A percentile compares a stretch with the other conserved stretches of the same genome.
Evolutionary conservation across 2,113 vertebrate genomes (phyloP).

Genomic region (Mesocricetus auratus): DNA sequence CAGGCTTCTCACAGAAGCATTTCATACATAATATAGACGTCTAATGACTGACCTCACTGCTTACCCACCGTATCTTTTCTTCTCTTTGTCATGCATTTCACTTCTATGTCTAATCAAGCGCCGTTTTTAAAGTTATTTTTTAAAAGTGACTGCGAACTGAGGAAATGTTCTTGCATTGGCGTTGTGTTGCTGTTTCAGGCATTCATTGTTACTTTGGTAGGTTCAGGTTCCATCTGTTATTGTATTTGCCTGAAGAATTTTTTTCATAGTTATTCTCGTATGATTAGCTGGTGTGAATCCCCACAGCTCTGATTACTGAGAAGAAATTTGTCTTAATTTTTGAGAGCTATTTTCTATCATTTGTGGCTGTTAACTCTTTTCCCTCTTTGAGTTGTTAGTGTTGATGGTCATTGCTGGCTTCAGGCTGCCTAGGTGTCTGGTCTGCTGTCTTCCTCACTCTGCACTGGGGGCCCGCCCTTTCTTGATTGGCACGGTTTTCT

Average conservation of each 20-base stretch:
- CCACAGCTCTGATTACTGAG: slow-evolving; percentile 2
- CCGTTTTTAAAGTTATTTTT: slow-evolving; percentile 47
- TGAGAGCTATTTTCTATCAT: background rate
- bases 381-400: background rate
- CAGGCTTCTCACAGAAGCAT: background rate
- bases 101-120: background rate
- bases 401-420: background rate
- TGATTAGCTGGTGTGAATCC: slow-evolving; percentile 13
- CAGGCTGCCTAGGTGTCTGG: too few species aligned
- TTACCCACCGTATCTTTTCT: background rate
- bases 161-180: slow-evolving; percentile 18
- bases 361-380: background rate
- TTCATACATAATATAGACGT: background rate
- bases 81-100: background rate
- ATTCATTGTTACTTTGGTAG: background rate
- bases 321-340: background rate
- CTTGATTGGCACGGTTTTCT: background rate
- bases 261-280: background rate
- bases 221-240: background rate
- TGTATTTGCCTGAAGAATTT: slow-evolving; percentile 41
- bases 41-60: background rate
- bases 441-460: background rate
- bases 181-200: background rate
- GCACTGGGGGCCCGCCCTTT: background rate
- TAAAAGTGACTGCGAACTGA: slow-evolving; percentile 29